These are phyloP conservation scores for Ennomos quercinarius DNA, from an alignment of 2,888 invertebrate species.

Conservation along the genomic window DNA sequence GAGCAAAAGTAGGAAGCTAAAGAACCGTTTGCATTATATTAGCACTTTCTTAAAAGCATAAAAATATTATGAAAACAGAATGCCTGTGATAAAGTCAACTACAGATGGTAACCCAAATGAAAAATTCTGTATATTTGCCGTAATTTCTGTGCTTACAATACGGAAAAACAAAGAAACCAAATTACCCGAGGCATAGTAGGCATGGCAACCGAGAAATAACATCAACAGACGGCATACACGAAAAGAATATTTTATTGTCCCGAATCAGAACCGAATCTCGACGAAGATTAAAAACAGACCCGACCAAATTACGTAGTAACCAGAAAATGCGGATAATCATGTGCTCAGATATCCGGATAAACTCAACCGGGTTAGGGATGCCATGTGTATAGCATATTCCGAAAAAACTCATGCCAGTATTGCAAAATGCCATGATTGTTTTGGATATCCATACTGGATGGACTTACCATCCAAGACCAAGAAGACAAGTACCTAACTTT, in stretches of 20 bases:
- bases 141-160: too few relatives aligned
- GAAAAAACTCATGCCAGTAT: not conserved
- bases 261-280: constrained; percentile 30
- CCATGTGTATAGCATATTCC: constrained; percentile 8
- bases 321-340: constrained; percentile 63
- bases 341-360: constrained; percentile 64
- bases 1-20: too few relatives aligned
- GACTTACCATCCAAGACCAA: too few relatives aligned
- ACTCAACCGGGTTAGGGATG: constrained; percentile 42
- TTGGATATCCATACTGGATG: too few relatives aligned
- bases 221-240: constrained; percentile 17
- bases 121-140: too few relatives aligned
- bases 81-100: not conserved
- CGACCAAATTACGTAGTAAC: constrained; percentile 54
- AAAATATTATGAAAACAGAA: not conserved
- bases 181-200: too few relatives aligned
- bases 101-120: too few relatives aligned
- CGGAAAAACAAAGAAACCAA: too few relatives aligned
- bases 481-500: too few relatives aligned
- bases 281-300: constrained; percentile 54
- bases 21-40: too few relatives aligned
- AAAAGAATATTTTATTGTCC: constrained; percentile 27
- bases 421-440: too few relatives aligned
- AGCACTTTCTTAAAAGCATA: too few relatives aligned
- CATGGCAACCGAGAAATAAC: constrained; percentile 12